Percentiles rank a stretch among this genome's conserved stretches.
Conservation (phyloP, 1,140 invertebrate species). For the Microplitis demolitor region DNA sequence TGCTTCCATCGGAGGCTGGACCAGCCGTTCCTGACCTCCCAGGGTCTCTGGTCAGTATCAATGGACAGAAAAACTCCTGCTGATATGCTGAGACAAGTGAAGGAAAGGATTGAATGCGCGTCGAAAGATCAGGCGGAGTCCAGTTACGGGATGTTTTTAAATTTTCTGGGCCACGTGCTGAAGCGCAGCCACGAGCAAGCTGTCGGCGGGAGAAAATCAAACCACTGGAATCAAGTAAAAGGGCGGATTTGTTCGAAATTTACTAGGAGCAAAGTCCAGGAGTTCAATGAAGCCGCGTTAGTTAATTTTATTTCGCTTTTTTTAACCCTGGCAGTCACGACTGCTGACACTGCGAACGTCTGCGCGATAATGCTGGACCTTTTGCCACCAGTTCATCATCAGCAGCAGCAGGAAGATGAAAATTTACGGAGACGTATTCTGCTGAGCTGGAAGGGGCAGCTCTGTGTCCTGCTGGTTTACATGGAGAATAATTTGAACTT, state of each 20-base stretch:
- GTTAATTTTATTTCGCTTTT: conserved; percentile 60
- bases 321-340: conserved; percentile 54
- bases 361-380: conserved; percentile 51
- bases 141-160: conserved; percentile 58
- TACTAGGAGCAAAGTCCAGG: conserved; percentile 55
- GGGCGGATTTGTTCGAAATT: conserved; percentile 61
- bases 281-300: conserved; percentile 54
- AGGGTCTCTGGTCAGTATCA: conserved; percentile 51
- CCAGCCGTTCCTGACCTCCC: conserved; percentile 52
- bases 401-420: conserved; percentile 35
- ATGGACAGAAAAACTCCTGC: conserved; percentile 53
- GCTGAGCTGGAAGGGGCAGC: conserved; percentile 55
- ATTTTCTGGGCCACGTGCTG: conserved; percentile 56
- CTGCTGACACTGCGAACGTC: conserved; percentile 54
- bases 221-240: conserved; percentile 61
- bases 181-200: conserved; percentile 41
- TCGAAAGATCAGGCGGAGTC: conserved; percentile 46
- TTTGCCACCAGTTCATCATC: conserved; percentile 41
- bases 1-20: conserved; percentile 60
- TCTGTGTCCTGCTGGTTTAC: conserved; percentile 50
- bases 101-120: conserved; percentile 42
- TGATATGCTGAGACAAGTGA: conserved; percentile 56
- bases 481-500: conserved; percentile 45
- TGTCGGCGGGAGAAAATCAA: conserved; percentile 33
- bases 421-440: conserved; percentile 37